Conservation (phyloP, 2,888 invertebrate genomes). For the Philhelius pedissequus region DNA sequence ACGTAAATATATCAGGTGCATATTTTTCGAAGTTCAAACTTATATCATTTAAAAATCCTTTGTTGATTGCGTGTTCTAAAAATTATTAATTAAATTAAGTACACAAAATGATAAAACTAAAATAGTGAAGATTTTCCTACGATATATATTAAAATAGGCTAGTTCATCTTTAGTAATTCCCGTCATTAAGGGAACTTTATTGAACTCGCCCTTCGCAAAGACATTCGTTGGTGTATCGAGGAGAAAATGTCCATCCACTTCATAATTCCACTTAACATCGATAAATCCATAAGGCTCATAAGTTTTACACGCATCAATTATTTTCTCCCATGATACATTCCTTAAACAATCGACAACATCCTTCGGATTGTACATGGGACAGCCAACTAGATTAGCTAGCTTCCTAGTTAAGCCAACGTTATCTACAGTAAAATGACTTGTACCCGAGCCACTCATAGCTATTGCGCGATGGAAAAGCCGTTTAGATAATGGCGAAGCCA, state of each 20-base stretch:
- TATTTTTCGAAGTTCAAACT: slow-evolving; percentile 72
- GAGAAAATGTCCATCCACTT: slow-evolving; percentile 84
- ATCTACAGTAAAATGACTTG: slow-evolving; percentile 80
- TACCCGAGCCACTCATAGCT: slow-evolving; percentile 83
- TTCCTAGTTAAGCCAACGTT: slow-evolving; percentile 80
- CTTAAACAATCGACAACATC: slow-evolving; percentile 81
- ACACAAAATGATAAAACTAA: not conserved
- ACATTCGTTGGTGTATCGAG: slow-evolving; percentile 80
- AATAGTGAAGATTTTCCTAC: not conserved
- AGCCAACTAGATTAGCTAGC: slow-evolving; percentile 81
- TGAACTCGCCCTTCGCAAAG: slow-evolving; percentile 80
- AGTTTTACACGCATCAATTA: slow-evolving; percentile 68
- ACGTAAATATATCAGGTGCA: slow-evolving; percentile 77
- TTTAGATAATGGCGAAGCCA: slow-evolving; percentile 83
- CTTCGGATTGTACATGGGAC: slow-evolving; percentile 80
- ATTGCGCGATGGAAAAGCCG: slow-evolving; percentile 85
- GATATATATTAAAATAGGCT: not conserved
- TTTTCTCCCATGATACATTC: slow-evolving; percentile 70
- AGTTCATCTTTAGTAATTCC: slow-evolving; percentile 82
- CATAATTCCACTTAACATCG: slow-evolving; percentile 76
- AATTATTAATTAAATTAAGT: not conserved
- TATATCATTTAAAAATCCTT: slow-evolving; percentile 71
- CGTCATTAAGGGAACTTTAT: slow-evolving; percentile 82
- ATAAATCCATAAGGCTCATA: slow-evolving; percentile 72
- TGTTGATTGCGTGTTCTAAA: slow-evolving; percentile 70